Base-by-base conservation (phyloP, 2,888 invertebrate genomes). In the Catocala fraxini region DNA sequence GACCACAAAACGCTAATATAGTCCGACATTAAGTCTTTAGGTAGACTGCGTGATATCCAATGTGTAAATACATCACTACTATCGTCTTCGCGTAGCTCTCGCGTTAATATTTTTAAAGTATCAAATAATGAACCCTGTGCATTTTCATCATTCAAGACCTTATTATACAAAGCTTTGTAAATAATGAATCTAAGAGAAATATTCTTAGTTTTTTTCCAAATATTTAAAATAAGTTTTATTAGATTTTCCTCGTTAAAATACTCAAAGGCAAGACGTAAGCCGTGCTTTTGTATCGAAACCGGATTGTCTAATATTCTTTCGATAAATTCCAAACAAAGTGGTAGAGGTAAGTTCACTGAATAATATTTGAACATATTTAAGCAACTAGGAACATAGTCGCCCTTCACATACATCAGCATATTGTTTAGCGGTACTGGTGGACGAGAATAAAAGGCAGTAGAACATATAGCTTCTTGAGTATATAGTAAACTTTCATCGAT, bases 251-350 rank as follows among this genome's bases (percentile, higher is more conserved):
- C 52, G 47, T 69, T 77, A 49, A 83, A 88, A 67, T 80, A 82
- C 60, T 80, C 60, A 60, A 89, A 89, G 1, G 89, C 89, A 11
- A 89, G 68, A 0, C 87, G 81, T 47, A 90, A 55, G 4, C 85
- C 88, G 53, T 89, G 87, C 62, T 89, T 89, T 60, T 88, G 89
- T 34, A 88, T 69, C 3, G 89, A 87, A 3, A 88, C 65, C 2
- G 88, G 89, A 7, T 79, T 63, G 39, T 89, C 65, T 54, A 89
- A 62, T 46, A 86, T 57, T 11, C 77, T 61, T 59, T 80, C 74
- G 3, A 89, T 75, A 48, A 89, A 89, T 45, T 79, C 60, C 7
- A 80, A 70, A 35, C 80, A 81, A 12, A 61, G 59, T 3, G 78
- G 71, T 7, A 74, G 63, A 6, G 88, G 84, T 39, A 90, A 70